Base-by-base conservation (phyloP, 37 sponge, comb jelly and placozoan species). In the Diacarnus erythraeanus region DNA sequence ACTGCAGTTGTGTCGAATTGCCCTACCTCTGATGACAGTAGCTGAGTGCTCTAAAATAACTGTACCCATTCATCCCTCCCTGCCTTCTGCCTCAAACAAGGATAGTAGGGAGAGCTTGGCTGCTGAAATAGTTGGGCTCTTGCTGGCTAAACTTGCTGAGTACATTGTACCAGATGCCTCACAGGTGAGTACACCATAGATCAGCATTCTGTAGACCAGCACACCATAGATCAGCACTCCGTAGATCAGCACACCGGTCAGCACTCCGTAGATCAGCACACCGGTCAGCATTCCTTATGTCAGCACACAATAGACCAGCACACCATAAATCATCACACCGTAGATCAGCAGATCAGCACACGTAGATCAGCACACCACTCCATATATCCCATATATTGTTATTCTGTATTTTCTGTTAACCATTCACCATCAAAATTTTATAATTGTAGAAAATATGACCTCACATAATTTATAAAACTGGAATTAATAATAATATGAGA, bases 1-100 rank as follows among this genome's bases (percentile, higher is more conserved):
- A 6, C 77, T 97, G 8, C 95, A 97, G 89, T 75, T 97, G 38
- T 94, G 96, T 67, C 93, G 98, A n/a, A 85, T 97, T 44, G 98
- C 96, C 23, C 93, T 97, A 18, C 98, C 98, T 0, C 86, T 97
- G 37, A 90, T 97, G 90, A 81, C 91, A 6, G 65, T 76, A 2
- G 83, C 64, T 8, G 96, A 97, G 37, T 90, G 95, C 54, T 69
- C 80, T 34, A 60, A 80, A 31, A 85, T 96, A 5, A 63, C 66
- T 0, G 84, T 96, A 23, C 97, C 97, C 36, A 66, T 83, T 54
- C 89, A 92, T 58, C 57, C 84, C 15, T 66, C 66, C 35, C 9
- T 31, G 35, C 34, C 71, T 22, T 54, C 77, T n/a, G 8, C 69
- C 38, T 74, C 77, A 23, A 1, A 38, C 25, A 18, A 23, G 42